phyloP scores from a whole-genome alignment of 2,797 vertebrate species.

The Ispidina lecontei region DNA sequence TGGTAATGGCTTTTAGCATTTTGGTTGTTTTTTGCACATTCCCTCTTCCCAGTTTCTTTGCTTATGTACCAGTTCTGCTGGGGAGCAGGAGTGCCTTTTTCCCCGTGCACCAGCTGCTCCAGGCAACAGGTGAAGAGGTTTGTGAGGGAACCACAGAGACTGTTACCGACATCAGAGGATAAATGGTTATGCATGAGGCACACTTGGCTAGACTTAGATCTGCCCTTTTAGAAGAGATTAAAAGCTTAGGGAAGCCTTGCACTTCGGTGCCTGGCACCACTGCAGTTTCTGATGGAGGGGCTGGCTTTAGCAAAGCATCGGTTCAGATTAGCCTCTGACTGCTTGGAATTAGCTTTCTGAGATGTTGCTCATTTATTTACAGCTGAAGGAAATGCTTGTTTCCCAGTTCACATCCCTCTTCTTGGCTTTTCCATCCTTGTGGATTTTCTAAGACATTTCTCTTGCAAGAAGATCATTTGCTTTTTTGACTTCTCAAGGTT shows the following conservation, averaged over 20 bases:
- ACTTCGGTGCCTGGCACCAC: background rate
- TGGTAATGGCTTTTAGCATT: background rate
- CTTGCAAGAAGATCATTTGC: conserved; percentile 33
- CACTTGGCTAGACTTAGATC: background rate
- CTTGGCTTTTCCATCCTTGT: background rate
- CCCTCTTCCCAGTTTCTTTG: background rate
- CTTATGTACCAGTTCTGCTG: background rate
- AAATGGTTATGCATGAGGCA: background rate
- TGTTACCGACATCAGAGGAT: background rate
- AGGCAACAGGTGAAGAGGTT: background rate
- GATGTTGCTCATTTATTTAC: background rate
- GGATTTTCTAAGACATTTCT: conserved; percentile 11
- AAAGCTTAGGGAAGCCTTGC: conserved; percentile 35
- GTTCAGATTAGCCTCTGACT: conserved; percentile 19
- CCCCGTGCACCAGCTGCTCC: background rate
- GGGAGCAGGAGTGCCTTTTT: background rate
- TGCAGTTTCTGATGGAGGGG: background rate
- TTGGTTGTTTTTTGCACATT: background rate
- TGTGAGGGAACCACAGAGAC: background rate
- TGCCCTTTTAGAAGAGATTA: conserved; percentile 39
- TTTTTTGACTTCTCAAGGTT: conserved; percentile 44
- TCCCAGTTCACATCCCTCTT: background rate
- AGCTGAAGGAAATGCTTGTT: background rate
- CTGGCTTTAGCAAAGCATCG: background rate
- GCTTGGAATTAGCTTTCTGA: background rate